Base-by-base conservation (phyloP, 1,140 invertebrate species). In the Bicyclus anynana region DNA sequence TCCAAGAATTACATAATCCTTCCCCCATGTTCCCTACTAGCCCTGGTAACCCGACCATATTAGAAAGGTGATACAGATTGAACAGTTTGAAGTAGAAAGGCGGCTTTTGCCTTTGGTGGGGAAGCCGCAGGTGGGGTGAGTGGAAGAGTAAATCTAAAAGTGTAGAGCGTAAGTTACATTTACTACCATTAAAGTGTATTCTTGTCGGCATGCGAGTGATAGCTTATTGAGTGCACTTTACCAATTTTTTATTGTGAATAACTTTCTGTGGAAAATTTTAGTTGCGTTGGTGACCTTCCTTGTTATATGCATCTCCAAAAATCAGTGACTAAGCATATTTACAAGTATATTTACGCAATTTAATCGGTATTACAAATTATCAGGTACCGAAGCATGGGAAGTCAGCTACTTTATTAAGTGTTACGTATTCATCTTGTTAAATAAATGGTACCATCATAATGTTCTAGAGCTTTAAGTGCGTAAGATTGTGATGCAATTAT, bases 11-110 rank as follows among this genome's bases (percentile, higher is more conserved):
- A 67, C 77, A 72, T 82, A 83, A 85, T 83, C 42, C 69, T 76
- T 77, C 82, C 82, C 80, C 80, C 78, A 82, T 52, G 69, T 82
- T 70, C 82, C 80, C 79, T 82, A 80, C 82, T 77, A 71, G 62
- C 79, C 79, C 55, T 69, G 55, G 59, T 67, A 55, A 82, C 59
- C 79, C 75, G 73, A 57, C 74, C 48, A 71, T 62, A 59, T 79
- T 80, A 67, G 73, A 81, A 77, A 80, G 77, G 75, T 73, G 55
- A 47, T 61, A 59, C 46, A 47, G 33, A 40, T 48, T 18, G 55
- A 40, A 57, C 53, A 49, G 17, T 47, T 46, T 53, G 33, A 35
- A 13, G 54, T 71, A 65, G 73, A 72, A 69, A 72, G 71, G 71
- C 35, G 52, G 4, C 48, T 61, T 62, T 56, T 59, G 23, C 62